Base-by-base conservation (phyloP, 2,888 invertebrate genomes). In the Hipparchia sbordonii region DNA sequence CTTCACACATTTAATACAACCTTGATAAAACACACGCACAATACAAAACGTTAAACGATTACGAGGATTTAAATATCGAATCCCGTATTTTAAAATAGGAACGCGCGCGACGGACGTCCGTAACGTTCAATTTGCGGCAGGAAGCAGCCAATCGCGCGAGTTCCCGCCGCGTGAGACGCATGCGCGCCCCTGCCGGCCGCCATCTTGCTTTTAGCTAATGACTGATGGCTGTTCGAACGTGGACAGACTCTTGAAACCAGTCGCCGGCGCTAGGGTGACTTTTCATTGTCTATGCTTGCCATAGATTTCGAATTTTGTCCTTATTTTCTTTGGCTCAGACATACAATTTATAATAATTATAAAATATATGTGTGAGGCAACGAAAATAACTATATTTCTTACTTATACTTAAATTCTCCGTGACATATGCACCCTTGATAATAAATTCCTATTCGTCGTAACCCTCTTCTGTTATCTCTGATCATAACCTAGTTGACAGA, bases 51-150 rank as follows among this genome's bases (percentile, higher is more conserved):
- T 52, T 59, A 72, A 23, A 51, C 68, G 66, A 56, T 72, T 45
- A n/a, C 67, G 66, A 57, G 66, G 62, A 57, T 68, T 73, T 71
- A 72, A 72, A 60, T 68, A 77, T 70, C 70, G 70, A 63, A 70
- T 76, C 73, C 70, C 75, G 59, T 76, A 75, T 76, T 78, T 79
- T 76, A 76, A 79, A 79, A 80, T 79, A 76, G 78, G 77, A 79
- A 79, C 81, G 79, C 81, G 80, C 80, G 77, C 81, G 84, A 82
- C 89, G 89, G 89, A 89, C 88, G 87, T 89, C 89, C 90, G 89
- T 83, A 84, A 78, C 79, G 84, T 84, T 85, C 87, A 89, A 90
- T 90, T 89, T 87, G 88, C 84, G 82, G 83, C 88, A 88, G 90
- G 90, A 90, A 86, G 89, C 84, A 82, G 78, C 89, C 89, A 90